These are phyloP conservation scores for Antheraea mylitta DNA, from an alignment of 1,140 invertebrate species.

Conservation along the genomic window DNA sequence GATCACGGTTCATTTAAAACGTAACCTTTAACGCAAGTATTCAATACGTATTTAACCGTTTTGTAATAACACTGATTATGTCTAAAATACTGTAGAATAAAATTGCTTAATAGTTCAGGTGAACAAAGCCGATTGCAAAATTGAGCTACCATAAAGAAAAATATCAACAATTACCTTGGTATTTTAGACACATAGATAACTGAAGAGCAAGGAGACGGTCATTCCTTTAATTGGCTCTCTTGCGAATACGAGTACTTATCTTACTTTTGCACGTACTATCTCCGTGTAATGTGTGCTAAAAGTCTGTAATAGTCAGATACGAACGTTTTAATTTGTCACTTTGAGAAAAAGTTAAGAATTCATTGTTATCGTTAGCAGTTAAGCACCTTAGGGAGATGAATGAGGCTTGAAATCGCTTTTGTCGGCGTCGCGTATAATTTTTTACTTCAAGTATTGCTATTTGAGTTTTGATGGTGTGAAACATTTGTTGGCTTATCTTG, in stretches of 20 bases:
- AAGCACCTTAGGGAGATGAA: neutral
- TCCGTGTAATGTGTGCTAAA: neutral
- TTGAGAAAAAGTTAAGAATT: conserved; percentile 5
- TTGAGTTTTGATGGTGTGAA: too few species aligned
- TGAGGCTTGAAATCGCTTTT: neutral
- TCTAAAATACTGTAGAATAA: too few species aligned
- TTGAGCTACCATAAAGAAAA: too few species aligned
- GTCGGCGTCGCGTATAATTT: neutral
- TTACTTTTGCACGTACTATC: neutral
- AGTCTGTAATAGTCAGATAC: neutral
- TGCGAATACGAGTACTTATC: neutral
- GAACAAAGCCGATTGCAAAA: too few species aligned
- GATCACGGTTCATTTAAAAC: too few species aligned
- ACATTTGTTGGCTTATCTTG: too few species aligned
- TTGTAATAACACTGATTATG: too few species aligned
- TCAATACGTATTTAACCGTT: too few species aligned
- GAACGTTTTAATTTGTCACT: conserved; percentile 10
- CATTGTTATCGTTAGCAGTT: conserved; percentile 7
- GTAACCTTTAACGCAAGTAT: too few species aligned
- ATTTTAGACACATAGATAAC: neutral
- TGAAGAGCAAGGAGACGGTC: neutral
- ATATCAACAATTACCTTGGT: too few species aligned
- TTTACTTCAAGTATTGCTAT: neutral
- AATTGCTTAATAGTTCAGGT: too few species aligned
- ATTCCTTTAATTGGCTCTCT: neutral